Evolutionary conservation across 1,140 invertebrate genomes (phyloP), one percentile per base, ranked within the genome.

Genomic region (Apis laboriosa): DNA sequence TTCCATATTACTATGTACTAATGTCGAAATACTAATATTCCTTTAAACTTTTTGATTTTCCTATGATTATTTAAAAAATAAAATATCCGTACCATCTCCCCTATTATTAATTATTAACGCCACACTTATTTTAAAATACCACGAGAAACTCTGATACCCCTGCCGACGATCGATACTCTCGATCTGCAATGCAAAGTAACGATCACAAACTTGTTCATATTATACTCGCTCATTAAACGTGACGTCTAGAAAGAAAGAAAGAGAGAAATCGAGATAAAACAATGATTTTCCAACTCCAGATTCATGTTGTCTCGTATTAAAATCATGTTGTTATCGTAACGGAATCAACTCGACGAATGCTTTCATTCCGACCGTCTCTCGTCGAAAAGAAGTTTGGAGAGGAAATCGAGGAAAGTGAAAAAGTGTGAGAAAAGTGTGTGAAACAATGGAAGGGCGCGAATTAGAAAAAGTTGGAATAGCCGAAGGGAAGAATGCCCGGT

Each of bases 161-260:
- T n/a, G 1, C 15, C 15, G 7, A 17, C 28, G 73, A 75, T 80
- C 79, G 61, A 80, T 75, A 66, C 19, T n/a, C 67, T n/a, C 67
- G 58, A 80, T 80, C 51, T 75, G 64, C 72, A 80, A 66, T 74
- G 78, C 71, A 80, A 80, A 67, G 56, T 28, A 75, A 74, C 79
- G 17, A 75, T 64, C 72, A 17, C 15, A 34, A 21, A 28, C 28
- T 43, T 67, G 24, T 63, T 75, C 72, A 56, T 80, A 49, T 80
- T 66, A n/a, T n/a, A n/a, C n/a, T 75, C 72, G 17, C 72, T 80
- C 61, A 66, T 80, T 75, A 64, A 80, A 58, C 72, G 61, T 66
- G 61, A 56, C 66, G 60, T 55, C 21, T 43, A 28, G 66, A 15
- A 70, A 51, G 56, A 49, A 34, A 34, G 24, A 28, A 24, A 28